Evolutionary conservation across 2,797 vertebrate species (phyloP).

Genomic region (Lacerta agilis): DNA sequence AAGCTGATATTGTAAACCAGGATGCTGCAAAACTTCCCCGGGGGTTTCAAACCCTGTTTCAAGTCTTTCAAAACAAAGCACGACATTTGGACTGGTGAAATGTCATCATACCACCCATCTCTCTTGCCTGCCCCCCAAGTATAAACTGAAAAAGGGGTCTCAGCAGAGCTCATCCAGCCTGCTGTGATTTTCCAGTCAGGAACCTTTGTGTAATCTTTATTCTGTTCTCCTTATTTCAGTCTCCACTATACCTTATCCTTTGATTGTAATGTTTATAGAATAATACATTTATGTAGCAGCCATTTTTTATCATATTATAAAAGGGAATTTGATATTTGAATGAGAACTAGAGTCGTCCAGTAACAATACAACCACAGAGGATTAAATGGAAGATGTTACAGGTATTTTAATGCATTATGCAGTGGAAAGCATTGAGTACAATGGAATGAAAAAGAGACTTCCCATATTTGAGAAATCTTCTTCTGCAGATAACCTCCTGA

Average conservation of each 20-base stretch:
- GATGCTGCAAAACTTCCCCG: neutral
- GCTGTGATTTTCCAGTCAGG: neutral
- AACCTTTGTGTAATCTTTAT: conserved; percentile 10
- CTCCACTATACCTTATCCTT: neutral
- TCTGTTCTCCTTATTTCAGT: neutral
- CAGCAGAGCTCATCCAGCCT: neutral
- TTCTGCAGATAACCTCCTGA: neutral
- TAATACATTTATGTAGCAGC: neutral
- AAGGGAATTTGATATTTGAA: neutral
- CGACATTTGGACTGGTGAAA: conserved; percentile 9
- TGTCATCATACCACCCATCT: neutral
- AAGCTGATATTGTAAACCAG: neutral
- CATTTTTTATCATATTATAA: neutral
- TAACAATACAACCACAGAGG: neutral
- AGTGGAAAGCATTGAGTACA: no score
- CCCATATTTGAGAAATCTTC: neutral
- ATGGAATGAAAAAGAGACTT: no score
- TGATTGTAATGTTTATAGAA: neutral
- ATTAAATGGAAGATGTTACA: neutral
- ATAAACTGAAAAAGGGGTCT: neutral
- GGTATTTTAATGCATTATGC: neutral
- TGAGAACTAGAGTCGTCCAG: neutral
- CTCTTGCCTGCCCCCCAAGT: neutral
- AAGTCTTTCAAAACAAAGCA: conserved; percentile 13
- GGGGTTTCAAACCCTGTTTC: neutral